Percentiles rank a stretch among this genome's conserved stretches.
phyloP scores from a whole-genome alignment of 2,797 vertebrate species.

The Scolopax rusticola region DNA sequence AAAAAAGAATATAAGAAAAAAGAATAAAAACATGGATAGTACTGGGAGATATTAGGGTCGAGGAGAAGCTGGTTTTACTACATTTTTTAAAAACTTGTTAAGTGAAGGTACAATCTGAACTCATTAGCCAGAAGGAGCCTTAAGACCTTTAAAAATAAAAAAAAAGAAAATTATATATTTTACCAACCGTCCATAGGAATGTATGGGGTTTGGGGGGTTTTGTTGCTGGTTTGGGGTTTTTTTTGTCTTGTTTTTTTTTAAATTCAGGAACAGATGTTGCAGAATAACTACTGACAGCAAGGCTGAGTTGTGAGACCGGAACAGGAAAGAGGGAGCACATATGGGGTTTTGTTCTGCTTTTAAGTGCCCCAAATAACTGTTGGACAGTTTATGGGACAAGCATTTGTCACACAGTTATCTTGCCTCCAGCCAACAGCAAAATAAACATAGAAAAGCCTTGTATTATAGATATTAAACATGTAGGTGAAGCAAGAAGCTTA shows the following conservation, averaged over 20 bases:
- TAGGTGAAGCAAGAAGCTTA: too few relatives aligned
- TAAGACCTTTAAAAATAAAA: not conserved
- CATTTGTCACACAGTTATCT: too few relatives aligned
- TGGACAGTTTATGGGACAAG: too few relatives aligned
- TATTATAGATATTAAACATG: too few relatives aligned
- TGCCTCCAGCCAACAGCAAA: too few relatives aligned
- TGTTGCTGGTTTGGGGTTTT: not conserved
- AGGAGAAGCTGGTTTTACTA: not conserved
- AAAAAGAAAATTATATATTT: not conserved
- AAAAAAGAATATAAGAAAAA: not conserved
- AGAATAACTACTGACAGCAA: constrained; percentile 16
- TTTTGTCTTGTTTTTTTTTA: not conserved
- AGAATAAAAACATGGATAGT: not conserved
- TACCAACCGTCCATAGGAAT: not conserved
- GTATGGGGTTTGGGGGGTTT: rapidly evolving
- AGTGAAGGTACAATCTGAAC: not conserved
- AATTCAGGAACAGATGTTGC: constrained; percentile 13
- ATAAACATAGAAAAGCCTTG: too few relatives aligned
- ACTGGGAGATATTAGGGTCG: not conserved
- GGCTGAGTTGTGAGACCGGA: not conserved
- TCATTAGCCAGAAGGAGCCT: not conserved
- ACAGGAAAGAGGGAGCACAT: not conserved
- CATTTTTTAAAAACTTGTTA: not conserved
- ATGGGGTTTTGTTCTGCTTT: not conserved
- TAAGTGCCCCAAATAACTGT: too few relatives aligned